These are phyloP conservation scores for Eclectus roratus DNA, from an alignment of 2,113 vertebrate genomes.

Conservation along the genomic window DNA sequence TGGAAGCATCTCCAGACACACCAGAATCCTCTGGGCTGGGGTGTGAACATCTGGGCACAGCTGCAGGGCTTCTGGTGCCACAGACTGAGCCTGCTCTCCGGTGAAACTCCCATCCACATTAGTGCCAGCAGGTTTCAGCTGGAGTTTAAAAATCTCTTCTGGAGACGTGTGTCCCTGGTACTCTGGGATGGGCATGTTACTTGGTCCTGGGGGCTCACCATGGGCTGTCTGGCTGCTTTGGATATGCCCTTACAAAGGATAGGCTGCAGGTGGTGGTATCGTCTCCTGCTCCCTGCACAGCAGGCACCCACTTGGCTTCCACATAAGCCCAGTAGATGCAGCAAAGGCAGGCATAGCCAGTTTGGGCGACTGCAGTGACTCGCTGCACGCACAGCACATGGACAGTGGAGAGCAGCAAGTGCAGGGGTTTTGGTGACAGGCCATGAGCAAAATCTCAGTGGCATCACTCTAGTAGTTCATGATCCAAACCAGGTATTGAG, in stretches of 20 bases:
- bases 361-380: not conserved
- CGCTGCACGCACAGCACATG: fast-evolving
- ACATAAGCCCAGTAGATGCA: too few relatives aligned
- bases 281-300: not conserved
- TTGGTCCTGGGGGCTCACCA: not conserved
- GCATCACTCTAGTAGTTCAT: not conserved
- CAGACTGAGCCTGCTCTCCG: fast-evolving
- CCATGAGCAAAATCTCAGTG: not conserved
- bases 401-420: not conserved
- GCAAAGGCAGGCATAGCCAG: not conserved
- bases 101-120: not conserved
- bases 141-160: not conserved
- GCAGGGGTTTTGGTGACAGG: not conserved
- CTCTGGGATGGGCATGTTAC: not conserved
- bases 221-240: not conserved
- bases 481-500: not conserved
- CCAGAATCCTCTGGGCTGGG: not conserved
- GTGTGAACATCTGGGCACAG: not conserved
- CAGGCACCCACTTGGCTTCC: fast-evolving
- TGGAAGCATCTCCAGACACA: not conserved
- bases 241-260: not conserved
- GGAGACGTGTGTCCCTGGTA: not conserved
- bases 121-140: not conserved
- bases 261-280: not conserved
- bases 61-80: not conserved